phyloP scores from a whole-genome alignment of 1,140 invertebrate genomes.

The Drosophila eugracilis region DNA sequence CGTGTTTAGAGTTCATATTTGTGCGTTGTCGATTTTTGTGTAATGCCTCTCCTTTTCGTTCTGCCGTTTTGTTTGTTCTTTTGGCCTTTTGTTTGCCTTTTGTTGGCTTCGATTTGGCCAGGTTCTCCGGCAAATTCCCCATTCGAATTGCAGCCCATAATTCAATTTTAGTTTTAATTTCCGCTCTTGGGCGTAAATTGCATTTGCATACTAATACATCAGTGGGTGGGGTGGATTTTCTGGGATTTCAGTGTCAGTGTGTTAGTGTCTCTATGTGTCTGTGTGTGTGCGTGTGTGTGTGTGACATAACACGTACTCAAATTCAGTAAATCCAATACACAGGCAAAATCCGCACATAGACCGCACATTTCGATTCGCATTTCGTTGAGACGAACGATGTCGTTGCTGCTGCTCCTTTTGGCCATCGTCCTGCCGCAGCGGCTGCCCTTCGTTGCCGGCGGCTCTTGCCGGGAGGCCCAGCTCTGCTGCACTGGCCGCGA shows the following conservation, averaged over 20 bases:
- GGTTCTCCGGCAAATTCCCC: slow-evolving; percentile 1
- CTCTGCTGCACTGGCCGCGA: slow-evolving; percentile 92
- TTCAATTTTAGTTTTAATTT: slow-evolving; percentile 84
- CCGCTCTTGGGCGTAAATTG: slow-evolving; percentile 74
- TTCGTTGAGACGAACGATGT: slow-evolving; percentile 8
- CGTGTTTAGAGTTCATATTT: slow-evolving; percentile 62
- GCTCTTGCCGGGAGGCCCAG: slow-evolving; percentile 90
- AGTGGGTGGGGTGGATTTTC: not conserved
- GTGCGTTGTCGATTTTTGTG: slow-evolving; percentile 54
- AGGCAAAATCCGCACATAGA: slow-evolving; percentile 20
- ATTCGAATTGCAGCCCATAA: slow-evolving; percentile 60
- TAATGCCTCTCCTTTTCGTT: slow-evolving; percentile 9
- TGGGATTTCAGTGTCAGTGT: not conserved
- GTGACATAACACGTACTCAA: slow-evolving; percentile 5
- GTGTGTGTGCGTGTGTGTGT: slow-evolving; percentile 1
- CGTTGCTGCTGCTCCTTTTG: slow-evolving; percentile 31
- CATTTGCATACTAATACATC: slow-evolving; percentile 64
- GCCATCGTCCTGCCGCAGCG: slow-evolving; percentile 11
- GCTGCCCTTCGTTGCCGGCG: slow-evolving; percentile 70
- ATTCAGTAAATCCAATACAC: slow-evolving; percentile 11
- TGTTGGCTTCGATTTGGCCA: slow-evolving; percentile 26
- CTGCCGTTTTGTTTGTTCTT: not conserved
- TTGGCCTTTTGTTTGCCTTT: slow-evolving; percentile 2
- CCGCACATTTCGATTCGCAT: slow-evolving; percentile 14
- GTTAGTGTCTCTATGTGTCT: no score